A percentile compares a stretch with the other conserved stretches of the same genome.
Conservation (phyloP, 2,113 vertebrate species). For the Meriones unguiculatus region DNA sequence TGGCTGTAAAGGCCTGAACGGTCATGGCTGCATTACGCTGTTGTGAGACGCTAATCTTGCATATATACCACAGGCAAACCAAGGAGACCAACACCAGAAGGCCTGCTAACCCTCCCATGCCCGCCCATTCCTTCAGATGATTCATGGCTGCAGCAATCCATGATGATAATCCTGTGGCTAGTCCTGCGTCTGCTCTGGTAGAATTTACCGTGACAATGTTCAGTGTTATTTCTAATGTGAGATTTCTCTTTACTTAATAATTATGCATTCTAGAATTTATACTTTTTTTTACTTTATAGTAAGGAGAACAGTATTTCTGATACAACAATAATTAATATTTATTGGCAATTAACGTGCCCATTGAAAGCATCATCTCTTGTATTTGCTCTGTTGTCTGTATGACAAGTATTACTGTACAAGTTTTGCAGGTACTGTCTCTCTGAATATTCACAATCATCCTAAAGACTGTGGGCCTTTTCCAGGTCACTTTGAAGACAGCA, state of each 20-base stretch:
- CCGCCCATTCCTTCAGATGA: too few relatives aligned
- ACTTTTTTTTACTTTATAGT: neutral
- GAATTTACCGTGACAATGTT: too few relatives aligned
- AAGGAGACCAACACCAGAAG: too few relatives aligned
- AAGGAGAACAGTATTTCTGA: neutral
- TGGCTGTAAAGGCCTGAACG: too few relatives aligned
- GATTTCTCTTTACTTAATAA: slow-evolving; percentile 12
- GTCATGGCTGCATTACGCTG: too few relatives aligned
- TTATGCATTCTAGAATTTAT: neutral
- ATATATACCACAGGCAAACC: too few relatives aligned
- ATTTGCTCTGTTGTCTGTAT: neutral
- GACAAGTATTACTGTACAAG: neutral
- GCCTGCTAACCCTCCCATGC: too few relatives aligned
- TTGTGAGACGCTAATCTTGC: too few relatives aligned
- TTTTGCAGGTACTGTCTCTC: neutral
- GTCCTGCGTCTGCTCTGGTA: too few relatives aligned
- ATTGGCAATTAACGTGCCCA: neutral
- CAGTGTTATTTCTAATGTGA: slow-evolving; percentile 37
- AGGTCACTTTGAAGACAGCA: neutral
- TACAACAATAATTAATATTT: slow-evolving; percentile 6
- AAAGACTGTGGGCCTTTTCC: neutral
- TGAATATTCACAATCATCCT: neutral
- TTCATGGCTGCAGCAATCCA: too few relatives aligned
- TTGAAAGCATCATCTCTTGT: neutral
- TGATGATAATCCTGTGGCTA: too few relatives aligned